Evolutionary conservation across 2,888 invertebrate species (phyloP), one percentile per base, ranked within the genome.

Genomic region (Rhorus exstirpatorius): DNA sequence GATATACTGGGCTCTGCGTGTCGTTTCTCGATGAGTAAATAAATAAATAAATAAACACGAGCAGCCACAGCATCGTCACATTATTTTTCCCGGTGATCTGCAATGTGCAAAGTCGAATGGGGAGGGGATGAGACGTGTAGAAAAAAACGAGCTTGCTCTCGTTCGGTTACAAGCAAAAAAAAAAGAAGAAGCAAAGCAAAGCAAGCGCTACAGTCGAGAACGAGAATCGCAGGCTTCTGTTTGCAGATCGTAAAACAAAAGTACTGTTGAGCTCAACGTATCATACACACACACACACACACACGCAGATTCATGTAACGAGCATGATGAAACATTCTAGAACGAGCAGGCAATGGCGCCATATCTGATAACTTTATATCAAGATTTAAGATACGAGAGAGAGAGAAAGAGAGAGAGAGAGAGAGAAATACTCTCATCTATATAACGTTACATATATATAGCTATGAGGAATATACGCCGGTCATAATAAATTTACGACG

Each of bases 291-390:
- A 46, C 38, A 17, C 44, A 55, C 10, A 12, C 2, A 60, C 19
- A 44, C 38, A 44, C 19, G 10, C 14, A 31, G 8, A 24, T 44
- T 24, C 8, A 10, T 24, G 21, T 41, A 19, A 0, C 12, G 31
- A 46, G 55, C 3, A 61, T 53, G 63, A 79, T 60, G 63, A 82
- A 82, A 75, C 65, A 55, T n/a, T 55, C 65, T 55, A 53, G 74
- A 68, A 65, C 78, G 79, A 81, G 19, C 46, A 14, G 41, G 65
- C 75, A 61, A 26, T 71, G 79, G 78, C 82, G 79, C 78, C 82
- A 75, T 82, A 82, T 79, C 82, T 82, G 82, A 82, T 82, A 82
- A 82, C 78, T 79, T 70, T n/a, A n/a, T 79, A 82, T 82, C 82
- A 55, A 74, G 82, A 82, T 82, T 58, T 31, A 26, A 79, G 82